A percentile compares a stretch with the other conserved stretches of the same genome.
Evolutionary conservation across 2,113 vertebrate species (phyloP).

Genomic region (Haemorhous mexicanus): DNA sequence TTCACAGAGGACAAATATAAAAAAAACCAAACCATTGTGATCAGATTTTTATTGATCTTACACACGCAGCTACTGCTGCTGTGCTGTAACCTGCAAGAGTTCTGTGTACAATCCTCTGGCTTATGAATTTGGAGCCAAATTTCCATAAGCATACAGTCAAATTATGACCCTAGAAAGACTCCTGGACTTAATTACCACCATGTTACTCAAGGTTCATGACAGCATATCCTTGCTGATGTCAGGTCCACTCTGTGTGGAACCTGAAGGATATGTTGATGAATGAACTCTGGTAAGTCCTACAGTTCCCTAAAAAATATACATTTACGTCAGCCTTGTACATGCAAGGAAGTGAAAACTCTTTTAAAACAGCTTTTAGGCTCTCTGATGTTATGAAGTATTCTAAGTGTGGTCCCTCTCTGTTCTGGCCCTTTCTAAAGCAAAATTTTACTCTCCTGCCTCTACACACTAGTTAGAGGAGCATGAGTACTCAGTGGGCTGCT

Average conservation of each 20-base stretch:
- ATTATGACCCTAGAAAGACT: neutral
- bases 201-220: neutral
- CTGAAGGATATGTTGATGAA: neutral
- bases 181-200: neutral
- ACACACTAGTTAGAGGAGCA: neutral
- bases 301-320: neutral
- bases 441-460: neutral
- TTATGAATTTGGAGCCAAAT: neutral
- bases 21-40: neutral
- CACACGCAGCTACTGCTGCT: neutral
- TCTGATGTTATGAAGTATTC: neutral
- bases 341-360: neutral
- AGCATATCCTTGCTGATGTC: neutral
- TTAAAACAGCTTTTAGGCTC: neutral
- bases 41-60: neutral
- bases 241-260: neutral
- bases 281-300: neutral
- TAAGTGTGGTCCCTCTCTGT: neutral
- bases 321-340: neutral
- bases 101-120: neutral
- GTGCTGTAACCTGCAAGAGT: neutral
- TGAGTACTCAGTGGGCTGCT: neutral
- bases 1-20: neutral
- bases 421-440: neutral
- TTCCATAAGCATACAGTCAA: neutral